These are phyloP conservation scores for Eucera pruinosa DNA, from an alignment of 2,888 invertebrate genomes.

Conservation along the genomic window DNA sequence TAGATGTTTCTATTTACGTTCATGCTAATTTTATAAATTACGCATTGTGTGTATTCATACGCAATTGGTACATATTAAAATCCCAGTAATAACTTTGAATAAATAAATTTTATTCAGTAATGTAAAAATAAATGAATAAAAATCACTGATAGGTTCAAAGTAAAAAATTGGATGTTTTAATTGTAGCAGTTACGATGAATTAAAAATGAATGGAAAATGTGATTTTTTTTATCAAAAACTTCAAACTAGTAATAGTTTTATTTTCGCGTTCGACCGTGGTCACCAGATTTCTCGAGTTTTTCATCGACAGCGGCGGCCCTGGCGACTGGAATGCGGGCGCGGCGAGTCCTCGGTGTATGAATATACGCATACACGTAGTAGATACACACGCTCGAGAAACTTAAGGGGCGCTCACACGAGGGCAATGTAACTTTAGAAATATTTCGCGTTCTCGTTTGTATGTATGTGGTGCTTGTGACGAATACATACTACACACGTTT, in stretches of 20 bases:
- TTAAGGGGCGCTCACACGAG: slow-evolving; percentile 69
- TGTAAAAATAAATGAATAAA: neutral
- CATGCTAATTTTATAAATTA: neutral
- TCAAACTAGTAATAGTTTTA: slow-evolving; percentile 36
- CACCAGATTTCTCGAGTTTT: slow-evolving; percentile 77
- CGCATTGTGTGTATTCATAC: neutral
- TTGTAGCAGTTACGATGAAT: neutral
- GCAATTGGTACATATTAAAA: neutral
- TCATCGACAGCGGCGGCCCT: slow-evolving; percentile 81
- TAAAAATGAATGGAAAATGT: neutral
- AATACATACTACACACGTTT: neutral
- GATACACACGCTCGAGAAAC: slow-evolving; percentile 55
- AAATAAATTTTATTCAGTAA: no score
- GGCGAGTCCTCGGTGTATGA: slow-evolving; percentile 78
- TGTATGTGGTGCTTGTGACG: neutral
- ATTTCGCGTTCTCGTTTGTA: slow-evolving; percentile 29
- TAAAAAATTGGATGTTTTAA: neutral
- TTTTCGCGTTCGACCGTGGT: slow-evolving; percentile 69
- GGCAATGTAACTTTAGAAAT: slow-evolving; percentile 50
- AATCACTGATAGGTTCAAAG: neutral
- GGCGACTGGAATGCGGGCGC: slow-evolving; percentile 84
- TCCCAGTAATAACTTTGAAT: neutral
- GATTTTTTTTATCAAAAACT: neutral
- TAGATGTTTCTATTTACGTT: neutral
- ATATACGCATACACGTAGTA: slow-evolving; percentile 63